A percentile compares a stretch with the other conserved stretches of the same genome.
Evolutionary conservation across 2,888 invertebrate species (phyloP).

Genomic region (Baronia brevicornis): DNA sequence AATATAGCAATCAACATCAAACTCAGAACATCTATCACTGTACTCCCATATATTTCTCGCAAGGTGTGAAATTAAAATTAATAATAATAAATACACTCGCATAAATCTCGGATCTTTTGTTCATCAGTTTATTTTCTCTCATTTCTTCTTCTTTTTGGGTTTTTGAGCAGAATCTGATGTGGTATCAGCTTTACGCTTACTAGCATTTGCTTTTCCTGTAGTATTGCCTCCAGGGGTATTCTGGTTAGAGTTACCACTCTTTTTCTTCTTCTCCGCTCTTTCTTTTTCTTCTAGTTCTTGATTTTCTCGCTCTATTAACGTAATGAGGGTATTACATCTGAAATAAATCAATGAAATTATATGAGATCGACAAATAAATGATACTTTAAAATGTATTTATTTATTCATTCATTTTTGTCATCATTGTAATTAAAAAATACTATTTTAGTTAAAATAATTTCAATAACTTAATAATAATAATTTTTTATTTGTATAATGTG

Average conservation of each 20-base stretch:
- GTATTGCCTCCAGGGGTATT: constrained; percentile 69
- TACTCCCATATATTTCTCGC: background rate
- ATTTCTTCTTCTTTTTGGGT: constrained; percentile 77
- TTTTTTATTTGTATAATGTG: no score
- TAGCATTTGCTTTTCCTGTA: constrained; percentile 77
- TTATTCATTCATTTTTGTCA: no score
- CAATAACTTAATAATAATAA: no score
- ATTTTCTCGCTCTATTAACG: constrained; percentile 98
- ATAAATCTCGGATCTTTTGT: no score
- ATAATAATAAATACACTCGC: constrained; percentile 8
- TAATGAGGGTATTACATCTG: constrained; percentile 98
- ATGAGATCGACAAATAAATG: background rate
- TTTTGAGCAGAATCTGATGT: constrained; percentile 67
- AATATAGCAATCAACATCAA: no score
- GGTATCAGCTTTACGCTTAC: constrained; percentile 80
- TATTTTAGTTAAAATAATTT: no score
- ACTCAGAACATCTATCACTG: no score
- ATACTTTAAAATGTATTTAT: no score
- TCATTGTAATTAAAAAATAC: no score
- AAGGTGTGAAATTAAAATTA: constrained; percentile 2
- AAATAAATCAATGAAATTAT: constrained; percentile 14
- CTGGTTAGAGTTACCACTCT: constrained; percentile 73
- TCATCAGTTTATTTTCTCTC: constrained; percentile 26
- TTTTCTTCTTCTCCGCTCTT: constrained; percentile 91
- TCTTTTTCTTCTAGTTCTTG: constrained; percentile 97